Evolutionary conservation across 1,140 invertebrate species (phyloP).

Genomic region (Euschistus heros): DNA sequence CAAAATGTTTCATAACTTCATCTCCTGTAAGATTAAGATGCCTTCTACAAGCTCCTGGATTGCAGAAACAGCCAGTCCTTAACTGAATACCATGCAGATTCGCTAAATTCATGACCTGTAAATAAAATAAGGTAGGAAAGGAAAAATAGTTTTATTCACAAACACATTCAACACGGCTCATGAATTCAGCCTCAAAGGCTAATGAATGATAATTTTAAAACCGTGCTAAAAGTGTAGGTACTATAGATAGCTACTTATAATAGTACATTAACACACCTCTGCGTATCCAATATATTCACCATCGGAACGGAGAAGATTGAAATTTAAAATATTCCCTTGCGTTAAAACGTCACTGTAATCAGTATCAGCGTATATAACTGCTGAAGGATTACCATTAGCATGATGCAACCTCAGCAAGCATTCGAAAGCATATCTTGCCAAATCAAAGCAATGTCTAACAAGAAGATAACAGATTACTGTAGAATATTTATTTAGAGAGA

Average conservation of each 20-base stretch:
- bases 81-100: slow-evolving; percentile 76
- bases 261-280: slow-evolving; percentile 47
- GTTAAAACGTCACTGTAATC: slow-evolving; percentile 46
- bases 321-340: slow-evolving; percentile 82
- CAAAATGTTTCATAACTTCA: slow-evolving; percentile 64
- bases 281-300: slow-evolving; percentile 76
- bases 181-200: neutral
- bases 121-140: slow-evolving; percentile 25
- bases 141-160: neutral
- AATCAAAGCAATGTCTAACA: slow-evolving; percentile 53
- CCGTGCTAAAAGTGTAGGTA: too few species aligned
- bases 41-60: slow-evolving; percentile 86
- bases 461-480: neutral
- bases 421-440: slow-evolving; percentile 62
- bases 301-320: slow-evolving; percentile 70
- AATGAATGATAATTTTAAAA: neutral
- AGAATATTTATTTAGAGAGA: too few species aligned
- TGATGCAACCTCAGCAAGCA: slow-evolving; percentile 55
- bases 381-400: slow-evolving; percentile 57
- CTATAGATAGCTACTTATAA: too few species aligned
- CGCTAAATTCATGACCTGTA: slow-evolving; percentile 77
- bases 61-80: slow-evolving; percentile 92
- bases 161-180: neutral
- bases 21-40: slow-evolving; percentile 58
- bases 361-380: slow-evolving; percentile 60